Evolutionary conservation across 2,113 vertebrate genomes (phyloP).

Genomic region (Mirounga angustirostris): DNA sequence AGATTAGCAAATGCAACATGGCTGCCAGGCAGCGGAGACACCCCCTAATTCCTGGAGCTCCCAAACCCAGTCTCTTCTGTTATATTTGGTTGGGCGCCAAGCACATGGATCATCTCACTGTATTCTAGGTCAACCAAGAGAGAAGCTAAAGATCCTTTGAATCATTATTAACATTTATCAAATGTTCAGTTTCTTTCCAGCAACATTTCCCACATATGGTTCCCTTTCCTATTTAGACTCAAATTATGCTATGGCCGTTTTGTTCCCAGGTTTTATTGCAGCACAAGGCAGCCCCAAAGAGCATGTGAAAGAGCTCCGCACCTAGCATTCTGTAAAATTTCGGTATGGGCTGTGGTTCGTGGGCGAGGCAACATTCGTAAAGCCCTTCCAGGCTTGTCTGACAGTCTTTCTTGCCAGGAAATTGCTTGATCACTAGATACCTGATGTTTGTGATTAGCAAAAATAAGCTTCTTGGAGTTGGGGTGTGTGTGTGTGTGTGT

Average conservation of each 20-base stretch:
- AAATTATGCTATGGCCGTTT: neutral
- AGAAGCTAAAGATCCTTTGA: neutral
- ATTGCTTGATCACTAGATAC: neutral
- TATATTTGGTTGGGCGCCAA: neutral
- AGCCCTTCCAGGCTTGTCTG: constrained; percentile 34
- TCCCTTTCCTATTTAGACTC: constrained; percentile 63
- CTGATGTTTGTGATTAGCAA: constrained; percentile 55
- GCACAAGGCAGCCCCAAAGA: neutral
- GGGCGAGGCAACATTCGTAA: neutral
- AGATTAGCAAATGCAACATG: fast-evolving
- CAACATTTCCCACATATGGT: neutral
- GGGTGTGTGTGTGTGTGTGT: neutral
- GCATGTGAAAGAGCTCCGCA: neutral
- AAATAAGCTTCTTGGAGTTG: neutral
- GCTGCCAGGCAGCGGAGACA: neutral
- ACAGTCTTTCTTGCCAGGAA: constrained; percentile 40
- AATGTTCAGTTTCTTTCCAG: constrained; percentile 15
- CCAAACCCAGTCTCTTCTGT: neutral
- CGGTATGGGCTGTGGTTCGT: neutral
- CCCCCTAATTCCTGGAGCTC: fast-evolving
- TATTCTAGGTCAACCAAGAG: neutral
- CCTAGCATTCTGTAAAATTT: neutral
- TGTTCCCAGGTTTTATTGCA: constrained; percentile 8
- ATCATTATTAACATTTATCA: constrained; percentile 19
- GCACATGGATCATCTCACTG: neutral